Conservation (phyloP, 2,888 invertebrate species). For the Mythimna impura region DNA sequence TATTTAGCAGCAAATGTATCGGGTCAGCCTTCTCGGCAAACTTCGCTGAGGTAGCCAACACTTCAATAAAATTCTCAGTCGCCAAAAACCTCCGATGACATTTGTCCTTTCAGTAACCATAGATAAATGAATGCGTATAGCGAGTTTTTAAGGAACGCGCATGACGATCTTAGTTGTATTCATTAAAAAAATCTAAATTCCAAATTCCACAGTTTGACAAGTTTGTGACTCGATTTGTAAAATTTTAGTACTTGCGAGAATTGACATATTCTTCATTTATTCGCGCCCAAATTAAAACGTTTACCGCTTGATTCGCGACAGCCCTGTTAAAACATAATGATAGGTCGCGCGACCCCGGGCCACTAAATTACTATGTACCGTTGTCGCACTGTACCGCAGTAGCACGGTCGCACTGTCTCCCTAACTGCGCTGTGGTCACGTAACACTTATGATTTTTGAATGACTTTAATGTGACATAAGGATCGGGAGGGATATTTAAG, state of each 20-base stretch:
- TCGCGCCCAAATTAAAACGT: conserved; percentile 25
- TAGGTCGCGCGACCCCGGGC: conserved; percentile 76
- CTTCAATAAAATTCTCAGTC: too few relatives aligned
- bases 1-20: too few relatives aligned
- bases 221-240: too few relatives aligned
- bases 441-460: conserved; percentile 48
- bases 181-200: too few relatives aligned
- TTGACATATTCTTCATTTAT: not conserved
- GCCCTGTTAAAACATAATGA: conserved; percentile 77
- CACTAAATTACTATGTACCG: conserved; percentile 79
- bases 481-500: not conserved
- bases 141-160: too few relatives aligned
- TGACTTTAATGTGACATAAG: conserved; percentile 8
- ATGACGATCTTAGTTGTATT: too few relatives aligned
- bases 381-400: conserved; percentile 20
- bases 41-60: too few relatives aligned
- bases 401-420: conserved; percentile 38
- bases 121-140: not conserved
- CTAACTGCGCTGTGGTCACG: conserved; percentile 33
- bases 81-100: too few relatives aligned
- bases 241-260: not conserved
- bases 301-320: conserved; percentile 29
- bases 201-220: too few relatives aligned
- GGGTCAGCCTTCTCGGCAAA: too few relatives aligned
- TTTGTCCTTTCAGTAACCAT: not conserved